These are phyloP conservation scores for Sylvicapra grimmia DNA, from an alignment of 2,113 vertebrate genomes.

Conservation along the genomic window DNA sequence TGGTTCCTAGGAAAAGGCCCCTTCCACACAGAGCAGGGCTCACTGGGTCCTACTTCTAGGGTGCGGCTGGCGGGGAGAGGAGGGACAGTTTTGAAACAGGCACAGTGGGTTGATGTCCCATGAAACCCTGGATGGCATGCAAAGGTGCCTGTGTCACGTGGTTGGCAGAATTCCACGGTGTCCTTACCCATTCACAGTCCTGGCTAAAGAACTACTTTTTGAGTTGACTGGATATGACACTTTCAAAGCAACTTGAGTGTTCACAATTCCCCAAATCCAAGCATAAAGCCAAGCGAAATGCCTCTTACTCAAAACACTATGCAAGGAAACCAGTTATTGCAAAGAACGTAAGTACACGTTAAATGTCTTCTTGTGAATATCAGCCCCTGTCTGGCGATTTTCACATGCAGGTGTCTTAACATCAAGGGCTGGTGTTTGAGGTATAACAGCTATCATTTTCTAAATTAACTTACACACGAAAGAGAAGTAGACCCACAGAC, in stretches of 20 bases:
- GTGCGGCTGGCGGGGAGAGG: background rate
- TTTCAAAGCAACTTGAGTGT: background rate
- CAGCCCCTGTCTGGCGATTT: background rate
- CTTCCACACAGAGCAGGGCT: background rate
- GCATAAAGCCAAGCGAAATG: background rate
- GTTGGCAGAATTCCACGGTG: background rate
- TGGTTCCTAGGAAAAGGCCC: background rate
- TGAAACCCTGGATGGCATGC: background rate
- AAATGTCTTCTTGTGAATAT: background rate
- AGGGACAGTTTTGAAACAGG: background rate
- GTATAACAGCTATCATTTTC: background rate
- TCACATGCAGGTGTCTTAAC: background rate
- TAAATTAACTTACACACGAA: background rate
- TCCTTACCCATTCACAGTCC: background rate
- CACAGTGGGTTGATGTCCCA: background rate
- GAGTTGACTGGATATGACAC: background rate
- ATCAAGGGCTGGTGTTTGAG: background rate
- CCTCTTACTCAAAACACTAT: background rate
- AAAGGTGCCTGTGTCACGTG: too few relatives aligned
- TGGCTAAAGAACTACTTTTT: background rate
- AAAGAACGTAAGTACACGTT: fast-evolving
- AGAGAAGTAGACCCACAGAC: background rate
- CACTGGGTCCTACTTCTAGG: background rate
- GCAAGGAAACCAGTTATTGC: background rate
- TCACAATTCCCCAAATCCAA: background rate